Percentiles rank a stretch among this genome's conserved stretches.
Evolutionary conservation across 2,888 invertebrate species (phyloP).

Genomic region (Hymenopus coronatus): DNA sequence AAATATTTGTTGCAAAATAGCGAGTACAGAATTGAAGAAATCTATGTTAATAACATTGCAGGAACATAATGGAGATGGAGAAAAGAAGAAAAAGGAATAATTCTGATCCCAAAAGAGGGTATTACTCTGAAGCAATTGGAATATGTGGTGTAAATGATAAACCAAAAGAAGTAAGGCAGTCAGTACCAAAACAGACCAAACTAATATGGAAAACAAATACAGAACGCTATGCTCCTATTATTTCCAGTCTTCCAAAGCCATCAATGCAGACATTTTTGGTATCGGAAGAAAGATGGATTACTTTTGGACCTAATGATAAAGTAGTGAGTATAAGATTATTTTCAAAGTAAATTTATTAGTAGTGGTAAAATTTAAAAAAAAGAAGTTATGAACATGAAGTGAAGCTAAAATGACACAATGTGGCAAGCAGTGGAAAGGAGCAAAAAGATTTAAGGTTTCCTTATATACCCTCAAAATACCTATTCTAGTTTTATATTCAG

Average conservation of each 20-base stretch:
- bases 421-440: neutral
- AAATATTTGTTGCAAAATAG: no score
- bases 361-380: neutral
- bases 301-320: slow-evolving; percentile 55
- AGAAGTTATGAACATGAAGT: neutral
- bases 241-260: slow-evolving; percentile 43
- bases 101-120: neutral
- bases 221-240: slow-evolving; percentile 53
- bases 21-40: neutral
- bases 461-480: no score
- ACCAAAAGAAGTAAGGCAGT: neutral
- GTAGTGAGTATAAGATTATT: slow-evolving; percentile 50
- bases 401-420: neutral
- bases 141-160: neutral
- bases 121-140: slow-evolving; percentile 21
- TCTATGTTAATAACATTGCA: neutral
- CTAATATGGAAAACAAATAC: slow-evolving; percentile 56
- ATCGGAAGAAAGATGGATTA: slow-evolving; percentile 64
- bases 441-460: neutral
- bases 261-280: slow-evolving; percentile 52
- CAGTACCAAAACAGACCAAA: slow-evolving; percentile 36
- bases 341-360: neutral
- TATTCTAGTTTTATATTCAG: no score
- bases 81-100: neutral
- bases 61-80: neutral